These are phyloP conservation scores for Forbesichthys papilliferus DNA, from an alignment of 2,113 vertebrate genomes.

Conservation along the genomic window DNA sequence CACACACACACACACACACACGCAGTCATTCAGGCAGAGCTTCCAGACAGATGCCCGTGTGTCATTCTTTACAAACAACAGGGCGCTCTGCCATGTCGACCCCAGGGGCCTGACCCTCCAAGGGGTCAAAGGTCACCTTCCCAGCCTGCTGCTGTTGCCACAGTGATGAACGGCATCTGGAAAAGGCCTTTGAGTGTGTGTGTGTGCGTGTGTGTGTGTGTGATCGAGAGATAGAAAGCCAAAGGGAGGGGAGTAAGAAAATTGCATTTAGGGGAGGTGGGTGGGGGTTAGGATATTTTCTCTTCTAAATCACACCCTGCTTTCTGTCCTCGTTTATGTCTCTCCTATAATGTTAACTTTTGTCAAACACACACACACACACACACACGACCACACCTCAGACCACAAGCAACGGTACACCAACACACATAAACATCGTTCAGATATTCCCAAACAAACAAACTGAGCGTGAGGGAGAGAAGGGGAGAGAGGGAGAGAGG, in stretches of 20 bases:
- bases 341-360: too few relatives aligned
- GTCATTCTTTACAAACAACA: slow-evolving; percentile 67
- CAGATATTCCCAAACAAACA: too few relatives aligned
- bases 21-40: slow-evolving; percentile 40
- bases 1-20: neutral
- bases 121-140: slow-evolving; percentile 74
- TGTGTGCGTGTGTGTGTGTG: slow-evolving; percentile 22
- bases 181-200: slow-evolving; percentile 22
- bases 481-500: slow-evolving; percentile 4
- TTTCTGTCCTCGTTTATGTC: too few relatives aligned
- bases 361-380: too few relatives aligned
- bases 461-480: neutral
- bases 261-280: too few relatives aligned
- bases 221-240: slow-evolving; percentile 24
- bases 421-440: too few relatives aligned
- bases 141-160: slow-evolving; percentile 68
- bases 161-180: slow-evolving; percentile 69
- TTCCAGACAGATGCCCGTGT: slow-evolving; percentile 65
- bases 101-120: slow-evolving; percentile 58
- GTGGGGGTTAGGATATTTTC: too few relatives aligned
- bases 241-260: slow-evolving; percentile 10
- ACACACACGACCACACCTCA: too few relatives aligned
- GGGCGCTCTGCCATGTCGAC: slow-evolving; percentile 60
- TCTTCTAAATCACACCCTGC: too few relatives aligned
- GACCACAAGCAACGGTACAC: too few relatives aligned